phyloP scores from a whole-genome alignment of 2,797 vertebrate species.

The Amazona ochrocephala region DNA sequence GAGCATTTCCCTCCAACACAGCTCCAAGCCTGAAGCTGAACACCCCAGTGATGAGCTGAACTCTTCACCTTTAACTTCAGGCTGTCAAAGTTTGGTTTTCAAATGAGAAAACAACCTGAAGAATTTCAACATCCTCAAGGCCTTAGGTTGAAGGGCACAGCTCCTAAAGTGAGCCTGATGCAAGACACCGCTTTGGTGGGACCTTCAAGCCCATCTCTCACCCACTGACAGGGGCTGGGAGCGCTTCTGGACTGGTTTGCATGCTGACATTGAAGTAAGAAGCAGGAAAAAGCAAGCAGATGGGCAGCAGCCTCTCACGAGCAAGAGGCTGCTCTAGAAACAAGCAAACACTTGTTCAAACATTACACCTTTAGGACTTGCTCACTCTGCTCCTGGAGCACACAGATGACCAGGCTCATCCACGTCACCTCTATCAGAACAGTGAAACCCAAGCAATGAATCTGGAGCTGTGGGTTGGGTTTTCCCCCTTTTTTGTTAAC shows the following conservation, averaged over 20 bases:
- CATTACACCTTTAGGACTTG: not conserved
- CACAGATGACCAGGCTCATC: not conserved
- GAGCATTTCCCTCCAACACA: not conserved
- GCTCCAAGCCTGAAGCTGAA: not conserved
- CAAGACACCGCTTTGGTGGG: not conserved
- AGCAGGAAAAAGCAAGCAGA: not conserved
- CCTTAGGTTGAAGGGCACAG: not conserved
- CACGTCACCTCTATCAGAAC: not conserved
- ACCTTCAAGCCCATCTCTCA: not conserved
- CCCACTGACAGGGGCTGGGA: not conserved
- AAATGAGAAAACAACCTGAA: not conserved
- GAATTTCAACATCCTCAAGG: conserved; percentile 35
- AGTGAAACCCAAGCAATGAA: not conserved
- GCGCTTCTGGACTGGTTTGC: not conserved
- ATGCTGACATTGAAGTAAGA: not conserved
- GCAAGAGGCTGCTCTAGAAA: not conserved
- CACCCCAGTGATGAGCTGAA: not conserved
- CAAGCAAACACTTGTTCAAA: not conserved
- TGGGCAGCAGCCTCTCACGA: not conserved
- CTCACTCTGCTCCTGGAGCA: not conserved
- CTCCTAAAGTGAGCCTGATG: not conserved
- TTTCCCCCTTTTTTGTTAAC: not conserved
- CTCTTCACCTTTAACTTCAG: conserved; percentile 66
- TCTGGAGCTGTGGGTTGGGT: not conserved
- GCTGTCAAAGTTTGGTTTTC: conserved; percentile 40